Percentiles rank a stretch among this genome's conserved stretches.
These are phyloP conservation scores for Desmodus rotundus DNA, from an alignment of 2,113 vertebrate species.

Conservation along the genomic window DNA sequence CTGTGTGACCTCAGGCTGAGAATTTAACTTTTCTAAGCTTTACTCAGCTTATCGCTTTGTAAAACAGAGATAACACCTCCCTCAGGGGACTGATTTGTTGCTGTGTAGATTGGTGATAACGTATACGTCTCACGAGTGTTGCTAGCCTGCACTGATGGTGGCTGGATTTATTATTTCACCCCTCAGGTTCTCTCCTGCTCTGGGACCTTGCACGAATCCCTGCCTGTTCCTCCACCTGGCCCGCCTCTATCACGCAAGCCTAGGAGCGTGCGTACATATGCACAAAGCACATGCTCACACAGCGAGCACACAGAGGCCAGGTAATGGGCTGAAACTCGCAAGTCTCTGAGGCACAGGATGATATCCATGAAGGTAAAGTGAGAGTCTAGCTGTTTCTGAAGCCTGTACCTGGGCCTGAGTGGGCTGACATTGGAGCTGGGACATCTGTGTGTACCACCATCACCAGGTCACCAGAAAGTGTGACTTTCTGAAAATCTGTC, in stretches of 20 bases:
- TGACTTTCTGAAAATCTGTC: too few relatives aligned
- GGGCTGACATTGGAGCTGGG: neutral
- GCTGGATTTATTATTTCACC: neutral
- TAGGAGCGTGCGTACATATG: neutral
- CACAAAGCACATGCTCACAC: neutral
- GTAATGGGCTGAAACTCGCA: neutral
- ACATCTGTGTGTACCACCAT: neutral
- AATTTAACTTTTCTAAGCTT: neutral
- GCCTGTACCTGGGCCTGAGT: neutral
- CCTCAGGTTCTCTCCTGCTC: neutral
- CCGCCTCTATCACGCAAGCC: neutral
- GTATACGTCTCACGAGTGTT: neutral
- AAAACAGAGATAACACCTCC: neutral
- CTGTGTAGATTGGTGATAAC: neutral
- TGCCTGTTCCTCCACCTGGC: neutral
- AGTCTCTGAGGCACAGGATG: neutral
- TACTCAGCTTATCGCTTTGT: slow-evolving; percentile 4
- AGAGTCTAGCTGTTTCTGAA: neutral
- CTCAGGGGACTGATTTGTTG: neutral
- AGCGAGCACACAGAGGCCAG: neutral
- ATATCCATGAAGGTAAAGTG: neutral
- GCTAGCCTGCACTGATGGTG: neutral
- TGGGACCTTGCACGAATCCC: neutral
- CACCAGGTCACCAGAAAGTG: neutral
- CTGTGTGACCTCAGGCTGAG: neutral